Evolutionary conservation across 2,113 vertebrate genomes (phyloP).

Genomic region (Boleophthalmus pectinirostris): DNA sequence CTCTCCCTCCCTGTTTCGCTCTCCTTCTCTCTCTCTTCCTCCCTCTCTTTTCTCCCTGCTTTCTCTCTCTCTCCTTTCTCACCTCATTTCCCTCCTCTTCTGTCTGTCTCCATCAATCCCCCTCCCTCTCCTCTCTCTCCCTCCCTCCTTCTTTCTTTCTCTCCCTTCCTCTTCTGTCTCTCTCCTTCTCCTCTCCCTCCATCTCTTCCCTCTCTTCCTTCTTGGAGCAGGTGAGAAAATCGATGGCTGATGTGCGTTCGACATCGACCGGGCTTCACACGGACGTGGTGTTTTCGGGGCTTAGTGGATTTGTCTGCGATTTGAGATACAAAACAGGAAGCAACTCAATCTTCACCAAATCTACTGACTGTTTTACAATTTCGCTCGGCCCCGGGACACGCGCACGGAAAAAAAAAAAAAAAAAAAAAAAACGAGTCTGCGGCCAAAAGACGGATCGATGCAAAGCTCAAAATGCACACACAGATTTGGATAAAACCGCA

Average conservation of each 20-base stretch:
- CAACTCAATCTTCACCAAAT: constrained; percentile 2
- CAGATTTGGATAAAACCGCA: background rate
- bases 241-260: constrained; percentile 55
- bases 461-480: background rate
- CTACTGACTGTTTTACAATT: constrained; percentile 3
- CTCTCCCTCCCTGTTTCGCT: no score
- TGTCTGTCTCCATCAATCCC: background rate
- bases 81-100: background rate
- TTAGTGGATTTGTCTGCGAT: constrained; percentile 9
- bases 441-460: background rate
- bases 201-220: background rate
- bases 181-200: background rate
- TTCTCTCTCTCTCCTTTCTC: no score
- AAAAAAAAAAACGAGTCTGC: background rate
- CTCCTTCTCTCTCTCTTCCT: no score
- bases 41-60: no score
- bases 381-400: background rate
- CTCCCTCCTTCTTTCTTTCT: background rate
- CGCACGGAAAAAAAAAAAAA: background rate
- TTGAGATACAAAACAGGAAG: constrained; percentile 8
- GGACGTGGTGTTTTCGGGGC: background rate
- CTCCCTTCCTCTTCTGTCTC: no score
- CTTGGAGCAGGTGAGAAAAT: constrained; percentile 53
- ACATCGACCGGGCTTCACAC: constrained; percentile 26
- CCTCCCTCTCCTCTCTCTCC: constrained; percentile 41